These are phyloP conservation scores for Mylabris phalerata DNA, from an alignment of 1,140 invertebrate species.

Conservation along the genomic window DNA sequence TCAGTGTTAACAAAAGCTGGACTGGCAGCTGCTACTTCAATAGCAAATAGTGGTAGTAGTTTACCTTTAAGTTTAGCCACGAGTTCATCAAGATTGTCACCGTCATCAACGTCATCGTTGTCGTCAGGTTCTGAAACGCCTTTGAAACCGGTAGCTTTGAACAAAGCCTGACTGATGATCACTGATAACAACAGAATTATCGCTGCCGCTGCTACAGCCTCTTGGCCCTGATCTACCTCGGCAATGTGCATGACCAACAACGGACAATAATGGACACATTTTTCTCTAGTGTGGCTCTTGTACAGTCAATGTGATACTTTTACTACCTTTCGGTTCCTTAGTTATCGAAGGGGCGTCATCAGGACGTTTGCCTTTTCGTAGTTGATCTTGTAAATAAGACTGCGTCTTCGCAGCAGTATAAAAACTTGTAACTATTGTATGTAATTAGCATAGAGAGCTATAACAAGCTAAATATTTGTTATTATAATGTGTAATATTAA, in stretches of 20 bases:
- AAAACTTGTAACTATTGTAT: conserved; percentile 43
- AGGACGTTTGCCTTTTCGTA: conserved; percentile 9
- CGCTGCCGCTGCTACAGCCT: conserved; percentile 18
- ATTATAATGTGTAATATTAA: conserved; percentile 34
- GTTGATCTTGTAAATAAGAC: conserved; percentile 26
- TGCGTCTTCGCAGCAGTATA: conserved; percentile 34
- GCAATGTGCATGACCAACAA: conserved; percentile 32
- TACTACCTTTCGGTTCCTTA: conserved; percentile 38
- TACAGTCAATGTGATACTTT: conserved; percentile 42
- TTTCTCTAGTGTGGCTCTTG: conserved; percentile 33
- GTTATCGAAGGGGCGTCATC: conserved; percentile 13
- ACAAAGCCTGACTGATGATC: conserved; percentile 38
- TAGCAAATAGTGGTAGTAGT: conserved; percentile 9
- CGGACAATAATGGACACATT: conserved; percentile 39
- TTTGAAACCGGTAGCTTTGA: conserved; percentile 39
- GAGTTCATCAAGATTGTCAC: conserved; percentile 33
- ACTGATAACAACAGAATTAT: no score
- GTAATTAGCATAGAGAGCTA: conserved; percentile 37
- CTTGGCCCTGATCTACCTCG: conserved; percentile 38
- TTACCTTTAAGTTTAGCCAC: conserved; percentile 36
- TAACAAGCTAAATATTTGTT: conserved; percentile 38
- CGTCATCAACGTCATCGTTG: conserved; percentile 32
- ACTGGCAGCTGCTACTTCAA: conserved; percentile 28
- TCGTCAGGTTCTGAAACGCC: conserved; percentile 39
- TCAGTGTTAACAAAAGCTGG: conserved; percentile 31